Base-by-base conservation (phyloP, 92 coral and sea anemone genomes). In the Montipora capitata region DNA sequence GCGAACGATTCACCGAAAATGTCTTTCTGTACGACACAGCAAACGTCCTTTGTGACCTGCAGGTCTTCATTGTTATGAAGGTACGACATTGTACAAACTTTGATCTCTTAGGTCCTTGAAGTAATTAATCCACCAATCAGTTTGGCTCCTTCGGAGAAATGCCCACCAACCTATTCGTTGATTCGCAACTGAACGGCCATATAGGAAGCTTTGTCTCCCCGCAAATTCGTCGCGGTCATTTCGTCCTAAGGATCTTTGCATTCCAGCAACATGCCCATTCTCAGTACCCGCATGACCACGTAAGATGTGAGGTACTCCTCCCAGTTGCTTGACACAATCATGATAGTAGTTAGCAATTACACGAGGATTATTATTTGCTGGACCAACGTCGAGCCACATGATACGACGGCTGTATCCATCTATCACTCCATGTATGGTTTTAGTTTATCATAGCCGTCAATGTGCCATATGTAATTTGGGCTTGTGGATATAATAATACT, bases 261-360 rank as follows among this genome's bases (percentile, higher is more conserved):
- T 94, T 1, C 78, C 96, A 16, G 94, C 83, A 49, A 90, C 83
- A 65, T 79, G 74, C 17, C 72, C 94, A 75, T 94, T 94, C 78
- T 87, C 94, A 17, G 96, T 94, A 43, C 92, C 92, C 13, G 91
- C 91, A 85, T 91, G 93, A 66, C 88, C 88, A 35, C 93, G 91
- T 40, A 85, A 70, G 15, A 86, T 77, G 16, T 43, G 70, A 44
- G 93, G 90, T 52, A 85, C 92, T 17, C 92, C 96, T 64, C 92
- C 89, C 49, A 90, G 56, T 44, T 45, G 52, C 52, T 45, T 45
- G 52, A 45, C 52, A 45, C 52, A 45, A 45, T 9, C 52, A 45
- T 45, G 52, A 20, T 20, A 45, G 52, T 45, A 45, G 52, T 45
- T 9, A 54, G 94, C 94, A 44, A 90, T 80, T 73, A 90, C 80